Evolutionary conservation across 2,797 vertebrate species (phyloP).

Genomic region (Distichodus sexfasciatus): DNA sequence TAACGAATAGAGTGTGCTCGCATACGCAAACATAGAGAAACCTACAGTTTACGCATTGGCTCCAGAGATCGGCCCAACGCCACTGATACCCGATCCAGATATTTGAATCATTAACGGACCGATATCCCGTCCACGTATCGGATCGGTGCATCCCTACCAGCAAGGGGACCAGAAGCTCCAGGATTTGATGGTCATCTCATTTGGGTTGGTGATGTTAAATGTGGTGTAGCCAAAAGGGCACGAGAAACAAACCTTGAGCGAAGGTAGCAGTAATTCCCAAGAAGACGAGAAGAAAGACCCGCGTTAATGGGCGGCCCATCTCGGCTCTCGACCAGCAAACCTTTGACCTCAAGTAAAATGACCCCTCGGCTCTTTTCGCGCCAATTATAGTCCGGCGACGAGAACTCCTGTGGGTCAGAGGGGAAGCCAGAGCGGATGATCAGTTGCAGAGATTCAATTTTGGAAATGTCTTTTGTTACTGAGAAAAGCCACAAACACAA

Average conservation of each 20-base stretch:
- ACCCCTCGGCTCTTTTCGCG: constrained; percentile 42
- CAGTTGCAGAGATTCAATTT: background rate
- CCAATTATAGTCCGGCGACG: constrained; percentile 43
- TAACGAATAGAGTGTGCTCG: too few species aligned
- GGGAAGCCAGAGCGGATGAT: background rate
- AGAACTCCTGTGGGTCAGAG: constrained; percentile 40
- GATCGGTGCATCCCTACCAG: too few species aligned
- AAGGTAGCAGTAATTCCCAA: constrained; percentile 58
- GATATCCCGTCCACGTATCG: too few species aligned
- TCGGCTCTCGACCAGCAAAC: constrained; percentile 49
- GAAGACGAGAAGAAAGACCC: constrained; percentile 57
- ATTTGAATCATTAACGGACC: too few species aligned
- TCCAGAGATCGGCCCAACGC: too few species aligned
- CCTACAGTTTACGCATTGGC: too few species aligned
- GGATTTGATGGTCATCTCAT: too few species aligned
- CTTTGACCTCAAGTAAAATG: constrained; percentile 58
- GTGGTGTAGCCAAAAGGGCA: background rate
- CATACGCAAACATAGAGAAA: too few species aligned
- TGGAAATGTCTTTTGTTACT: background rate
- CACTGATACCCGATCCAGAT: too few species aligned
- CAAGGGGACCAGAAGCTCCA: too few species aligned
- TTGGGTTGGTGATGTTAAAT: background rate
- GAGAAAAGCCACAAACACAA: too few species aligned
- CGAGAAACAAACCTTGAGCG: constrained; percentile 66
- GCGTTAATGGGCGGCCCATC: constrained; percentile 60